Evolutionary conservation across 2,888 invertebrate species (phyloP).

Genomic region (Spodoptera exigua): DNA sequence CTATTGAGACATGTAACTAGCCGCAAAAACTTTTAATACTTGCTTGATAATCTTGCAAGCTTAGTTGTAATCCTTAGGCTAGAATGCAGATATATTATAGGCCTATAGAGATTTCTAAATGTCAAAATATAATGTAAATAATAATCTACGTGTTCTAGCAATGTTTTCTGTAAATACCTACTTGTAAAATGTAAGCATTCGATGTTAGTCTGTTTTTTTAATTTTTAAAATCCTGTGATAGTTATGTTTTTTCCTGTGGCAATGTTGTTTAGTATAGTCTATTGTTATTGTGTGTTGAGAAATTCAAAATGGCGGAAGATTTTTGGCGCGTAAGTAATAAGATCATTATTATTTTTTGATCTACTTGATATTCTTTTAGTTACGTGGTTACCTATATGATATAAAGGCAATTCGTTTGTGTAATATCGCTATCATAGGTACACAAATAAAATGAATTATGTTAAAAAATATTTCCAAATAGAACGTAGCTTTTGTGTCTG

Average conservation of each 20-base stretch:
- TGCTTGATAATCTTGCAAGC: no score
- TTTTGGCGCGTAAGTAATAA: neutral
- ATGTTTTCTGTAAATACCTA: conserved; percentile 37
- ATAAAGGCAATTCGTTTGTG: no score
- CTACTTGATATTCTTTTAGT: no score
- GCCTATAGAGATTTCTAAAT: neutral
- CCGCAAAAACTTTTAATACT: no score
- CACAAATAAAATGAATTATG: no score
- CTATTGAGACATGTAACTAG: no score
- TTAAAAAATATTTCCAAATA: no score
- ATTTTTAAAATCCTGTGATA: conserved; percentile 50
- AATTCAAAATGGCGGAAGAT: neutral
- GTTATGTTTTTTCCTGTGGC: conserved; percentile 20
- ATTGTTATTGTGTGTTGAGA: neutral
- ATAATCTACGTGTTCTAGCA: conserved; percentile 49
- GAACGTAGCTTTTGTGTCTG: no score
- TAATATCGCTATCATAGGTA: no score
- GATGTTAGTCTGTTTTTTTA: conserved; percentile 18
- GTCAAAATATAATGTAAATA: conserved; percentile 16
- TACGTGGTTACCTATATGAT: no score
- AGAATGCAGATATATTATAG: neutral
- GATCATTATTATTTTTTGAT: no score
- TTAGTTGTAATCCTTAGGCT: neutral
- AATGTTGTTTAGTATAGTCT: conserved; percentile 27
- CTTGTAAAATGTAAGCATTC: conserved; percentile 9